Evolutionary conservation across 1,140 invertebrate genomes (phyloP).

Genomic region (Uloborus diversus): DNA sequence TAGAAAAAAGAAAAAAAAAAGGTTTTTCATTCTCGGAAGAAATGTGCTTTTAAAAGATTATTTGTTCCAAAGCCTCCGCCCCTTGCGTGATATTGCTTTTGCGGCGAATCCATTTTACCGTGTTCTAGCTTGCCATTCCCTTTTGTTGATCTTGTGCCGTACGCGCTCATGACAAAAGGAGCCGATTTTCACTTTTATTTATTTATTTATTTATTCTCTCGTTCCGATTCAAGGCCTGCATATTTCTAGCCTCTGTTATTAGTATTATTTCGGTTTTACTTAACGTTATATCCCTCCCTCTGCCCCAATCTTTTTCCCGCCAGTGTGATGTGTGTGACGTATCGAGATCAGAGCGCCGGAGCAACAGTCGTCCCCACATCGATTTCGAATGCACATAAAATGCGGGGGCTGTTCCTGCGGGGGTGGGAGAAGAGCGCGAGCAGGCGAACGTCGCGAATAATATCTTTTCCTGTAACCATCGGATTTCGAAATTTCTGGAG

Average conservation of each 20-base stretch:
- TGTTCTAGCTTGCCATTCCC: conserved; percentile 7
- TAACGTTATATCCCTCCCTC: conserved; percentile 4
- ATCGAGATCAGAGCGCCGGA: neutral
- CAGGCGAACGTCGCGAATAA: conserved; percentile 42
- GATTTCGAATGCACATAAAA: conserved; percentile 9
- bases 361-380: conserved; percentile 45
- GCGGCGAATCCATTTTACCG: conserved; percentile 37
- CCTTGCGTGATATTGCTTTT: conserved; percentile 52
- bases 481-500: conserved; percentile 44
- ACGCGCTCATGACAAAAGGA: conserved; percentile 29
- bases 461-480: conserved; percentile 49
- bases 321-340: neutral
- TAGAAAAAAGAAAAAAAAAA: neutral
- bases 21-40: too few relatives aligned
- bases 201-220: neutral
- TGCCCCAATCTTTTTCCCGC: neutral
- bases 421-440: neutral
- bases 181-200: neutral
- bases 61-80: conserved; percentile 43
- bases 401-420: neutral
- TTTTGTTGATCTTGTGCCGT: conserved; percentile 40
- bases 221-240: neutral
- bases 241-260: conserved; percentile 21
- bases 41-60: conserved; percentile 56
- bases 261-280: conserved; percentile 38